Percentiles rank a stretch among this genome's conserved stretches.
phyloP scores from a whole-genome alignment of 2,888 invertebrate species.

The Tribolium freemani region DNA sequence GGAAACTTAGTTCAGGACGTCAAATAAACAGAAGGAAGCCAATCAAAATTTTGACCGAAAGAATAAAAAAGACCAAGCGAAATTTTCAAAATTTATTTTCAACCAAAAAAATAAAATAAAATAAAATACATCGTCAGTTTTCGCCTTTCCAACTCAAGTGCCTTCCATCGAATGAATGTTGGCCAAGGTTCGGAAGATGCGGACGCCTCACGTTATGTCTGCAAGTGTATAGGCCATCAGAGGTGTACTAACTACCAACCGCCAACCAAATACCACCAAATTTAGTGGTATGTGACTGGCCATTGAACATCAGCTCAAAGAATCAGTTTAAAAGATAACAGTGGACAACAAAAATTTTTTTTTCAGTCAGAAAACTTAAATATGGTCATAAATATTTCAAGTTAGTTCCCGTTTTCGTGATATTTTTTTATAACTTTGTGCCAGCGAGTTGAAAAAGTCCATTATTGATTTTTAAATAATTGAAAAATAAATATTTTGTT shows the following conservation, averaged over 20 bases:
- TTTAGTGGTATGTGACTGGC: conserved; percentile 12
- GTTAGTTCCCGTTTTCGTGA: too few relatives aligned
- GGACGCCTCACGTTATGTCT: conserved; percentile 36
- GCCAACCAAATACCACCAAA: conserved; percentile 25
- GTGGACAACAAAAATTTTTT: too few relatives aligned
- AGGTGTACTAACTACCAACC: conserved; percentile 5
- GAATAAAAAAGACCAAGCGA: conserved; percentile 26
- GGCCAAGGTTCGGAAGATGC: conserved; percentile 31
- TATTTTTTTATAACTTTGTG: too few relatives aligned
- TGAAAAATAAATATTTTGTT: too few relatives aligned
- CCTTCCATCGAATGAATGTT: conserved; percentile 25
- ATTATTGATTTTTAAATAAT: too few relatives aligned
- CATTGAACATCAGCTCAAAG: conserved; percentile 10
- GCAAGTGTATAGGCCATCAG: conserved; percentile 37
- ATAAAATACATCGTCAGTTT: conserved; percentile 19
- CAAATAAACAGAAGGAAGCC: not conserved
- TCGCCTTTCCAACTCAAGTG: conserved; percentile 19
- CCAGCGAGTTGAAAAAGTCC: too few relatives aligned
- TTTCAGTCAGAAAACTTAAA: too few relatives aligned
- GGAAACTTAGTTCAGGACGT: conserved; percentile 9
- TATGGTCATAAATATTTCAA: too few relatives aligned
- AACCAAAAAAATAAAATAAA: conserved; percentile 1
- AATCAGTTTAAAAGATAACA: too few relatives aligned
- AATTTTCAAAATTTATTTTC: conserved; percentile 33
- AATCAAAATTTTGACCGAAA: conserved; percentile 30